Conservation (phyloP, 2,797 vertebrate genomes). For the Girardinus metallicus region DNA sequence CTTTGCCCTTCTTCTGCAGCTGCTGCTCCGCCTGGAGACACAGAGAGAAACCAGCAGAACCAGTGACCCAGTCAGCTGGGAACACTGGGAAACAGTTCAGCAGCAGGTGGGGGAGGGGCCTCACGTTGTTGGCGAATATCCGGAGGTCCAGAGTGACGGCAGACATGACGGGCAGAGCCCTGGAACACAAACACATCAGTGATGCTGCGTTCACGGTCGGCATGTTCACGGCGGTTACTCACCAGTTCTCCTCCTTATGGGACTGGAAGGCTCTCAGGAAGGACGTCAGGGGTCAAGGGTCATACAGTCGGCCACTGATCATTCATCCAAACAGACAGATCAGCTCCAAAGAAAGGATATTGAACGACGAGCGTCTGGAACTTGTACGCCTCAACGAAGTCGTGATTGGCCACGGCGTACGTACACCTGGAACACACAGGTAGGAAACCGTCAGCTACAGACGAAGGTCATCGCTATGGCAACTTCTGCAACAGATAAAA, state of each 20-base stretch:
- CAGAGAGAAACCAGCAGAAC: neutral
- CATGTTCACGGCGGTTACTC: conserved; percentile 53
- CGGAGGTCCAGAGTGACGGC: conserved; percentile 93
- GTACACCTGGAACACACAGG: conserved; percentile 86
- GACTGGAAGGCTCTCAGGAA: conserved; percentile 94
- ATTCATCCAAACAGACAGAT: neutral
- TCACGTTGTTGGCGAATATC: conserved; percentile 95
- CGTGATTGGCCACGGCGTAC: conserved; percentile 91
- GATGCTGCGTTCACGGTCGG: neutral
- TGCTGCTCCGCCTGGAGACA: conserved; percentile 90
- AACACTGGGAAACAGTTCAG: neutral
- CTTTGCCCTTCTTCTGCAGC: conserved; percentile 90
- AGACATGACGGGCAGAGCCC: conserved; percentile 95
- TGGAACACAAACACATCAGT: conserved; percentile 48
- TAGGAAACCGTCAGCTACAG: too few species aligned
- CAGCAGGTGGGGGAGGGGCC: conserved; percentile 36
- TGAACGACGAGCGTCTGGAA: conserved; percentile 96
- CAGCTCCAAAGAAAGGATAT: conserved; percentile 88
- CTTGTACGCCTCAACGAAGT: conserved; percentile 96
- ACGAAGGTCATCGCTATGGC: too few species aligned
- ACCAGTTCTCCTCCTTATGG: conserved; percentile 99
- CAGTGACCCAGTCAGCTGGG: neutral
- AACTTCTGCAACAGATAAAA: too few species aligned
- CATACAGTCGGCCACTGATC: neutral
- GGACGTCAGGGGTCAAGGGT: conserved; percentile 85